phyloP scores from a whole-genome alignment of 2,888 invertebrate genomes.

The Dasysyrphus tricinctus region DNA sequence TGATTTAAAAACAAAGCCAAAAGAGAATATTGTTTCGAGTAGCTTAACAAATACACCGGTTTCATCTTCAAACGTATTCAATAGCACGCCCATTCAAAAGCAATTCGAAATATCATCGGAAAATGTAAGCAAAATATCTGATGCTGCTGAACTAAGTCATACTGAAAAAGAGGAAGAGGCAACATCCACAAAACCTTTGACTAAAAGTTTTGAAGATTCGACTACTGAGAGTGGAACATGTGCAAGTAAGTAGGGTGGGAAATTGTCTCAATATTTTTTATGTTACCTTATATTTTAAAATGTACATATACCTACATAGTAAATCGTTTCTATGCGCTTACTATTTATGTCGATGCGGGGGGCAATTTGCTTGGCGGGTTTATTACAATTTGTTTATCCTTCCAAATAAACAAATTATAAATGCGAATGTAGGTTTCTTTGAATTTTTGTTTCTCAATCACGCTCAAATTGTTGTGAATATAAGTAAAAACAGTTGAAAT shows the following conservation, averaged over 20 bases:
- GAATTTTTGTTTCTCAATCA: too few relatives aligned
- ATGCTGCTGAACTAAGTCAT: slow-evolving; percentile 58
- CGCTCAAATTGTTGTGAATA: too few relatives aligned
- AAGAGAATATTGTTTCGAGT: slow-evolving; percentile 69
- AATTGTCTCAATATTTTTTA: not conserved
- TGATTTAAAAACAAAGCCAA: slow-evolving; percentile 66
- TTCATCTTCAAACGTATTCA: slow-evolving; percentile 72
- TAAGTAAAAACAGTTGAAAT: too few relatives aligned
- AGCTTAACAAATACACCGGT: slow-evolving; percentile 71
- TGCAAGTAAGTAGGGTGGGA: slow-evolving; percentile 57
- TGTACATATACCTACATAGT: not conserved
- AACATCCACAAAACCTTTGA: slow-evolving; percentile 44
- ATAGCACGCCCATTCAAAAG: slow-evolving; percentile 75
- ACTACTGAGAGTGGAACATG: slow-evolving; percentile 65
- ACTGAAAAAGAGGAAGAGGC: slow-evolving; percentile 50
- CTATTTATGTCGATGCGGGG: too few relatives aligned
- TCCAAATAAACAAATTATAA: too few relatives aligned
- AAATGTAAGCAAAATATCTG: slow-evolving; percentile 76
- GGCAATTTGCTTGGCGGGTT: too few relatives aligned
- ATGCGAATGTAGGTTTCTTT: too few relatives aligned
- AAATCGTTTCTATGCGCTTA: not conserved
- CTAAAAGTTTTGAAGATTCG: slow-evolving; percentile 48
- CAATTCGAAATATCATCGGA: slow-evolving; percentile 76
- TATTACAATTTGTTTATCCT: too few relatives aligned
- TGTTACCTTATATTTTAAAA: too few relatives aligned